phyloP scores from a whole-genome alignment of 37 sponge, comb jelly and placozoan genomes.

The Hexactinellida sp. region DNA sequence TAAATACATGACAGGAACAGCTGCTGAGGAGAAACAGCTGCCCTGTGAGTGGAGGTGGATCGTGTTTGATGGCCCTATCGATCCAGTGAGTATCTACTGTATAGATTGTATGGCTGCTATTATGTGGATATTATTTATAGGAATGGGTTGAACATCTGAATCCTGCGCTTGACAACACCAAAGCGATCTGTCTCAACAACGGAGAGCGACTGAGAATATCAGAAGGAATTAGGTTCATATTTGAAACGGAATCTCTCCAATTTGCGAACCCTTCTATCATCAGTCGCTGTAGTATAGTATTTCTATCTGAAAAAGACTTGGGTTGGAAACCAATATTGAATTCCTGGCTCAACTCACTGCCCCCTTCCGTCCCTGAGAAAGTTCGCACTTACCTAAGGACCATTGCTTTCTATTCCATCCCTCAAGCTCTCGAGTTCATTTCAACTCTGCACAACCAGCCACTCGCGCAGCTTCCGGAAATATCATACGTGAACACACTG shows the following conservation, averaged over 20 bases:
- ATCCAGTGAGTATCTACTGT: conserved; percentile 20
- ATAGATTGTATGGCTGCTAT: neutral
- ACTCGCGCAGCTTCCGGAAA: neutral
- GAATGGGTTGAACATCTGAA: conserved; percentile 75
- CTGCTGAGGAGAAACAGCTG: neutral
- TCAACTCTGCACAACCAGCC: neutral
- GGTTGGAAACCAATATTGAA: conserved; percentile 57
- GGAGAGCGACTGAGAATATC: conserved; percentile 38
- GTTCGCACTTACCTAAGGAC: neutral
- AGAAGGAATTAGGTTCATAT: conserved; percentile 46
- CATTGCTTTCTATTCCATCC: neutral
- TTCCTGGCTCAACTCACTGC: conserved; percentile 45
- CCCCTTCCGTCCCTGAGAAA: conserved; percentile 15
- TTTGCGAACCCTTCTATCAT: conserved; percentile 60
- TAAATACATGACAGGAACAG: neutral
- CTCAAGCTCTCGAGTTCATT: neutral
- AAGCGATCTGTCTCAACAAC: conserved; percentile 50
- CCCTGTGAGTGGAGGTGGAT: conserved; percentile 55
- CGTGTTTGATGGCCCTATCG: conserved; percentile 63
- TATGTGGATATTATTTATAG: neutral
- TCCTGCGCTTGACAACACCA: conserved; percentile 56
- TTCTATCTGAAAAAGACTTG: conserved; percentile 23
- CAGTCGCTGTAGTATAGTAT: conserved; percentile 61
- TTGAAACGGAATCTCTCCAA: conserved; percentile 47
- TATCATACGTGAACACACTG: neutral